Evolutionary conservation across 2,113 vertebrate genomes (phyloP).

Genomic region (Nothocercus julius): DNA sequence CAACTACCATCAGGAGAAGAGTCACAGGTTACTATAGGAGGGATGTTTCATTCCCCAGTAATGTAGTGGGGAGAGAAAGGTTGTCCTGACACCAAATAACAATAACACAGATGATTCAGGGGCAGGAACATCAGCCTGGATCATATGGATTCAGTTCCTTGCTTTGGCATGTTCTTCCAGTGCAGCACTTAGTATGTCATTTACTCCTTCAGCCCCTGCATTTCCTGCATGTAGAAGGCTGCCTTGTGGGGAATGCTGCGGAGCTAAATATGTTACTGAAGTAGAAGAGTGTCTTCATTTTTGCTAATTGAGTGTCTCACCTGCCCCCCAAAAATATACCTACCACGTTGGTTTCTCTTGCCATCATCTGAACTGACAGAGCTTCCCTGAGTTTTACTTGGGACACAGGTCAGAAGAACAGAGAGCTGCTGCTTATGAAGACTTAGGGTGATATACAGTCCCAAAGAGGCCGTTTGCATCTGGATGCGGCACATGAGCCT

Average conservation of each 20-base stretch:
- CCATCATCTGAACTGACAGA: background rate
- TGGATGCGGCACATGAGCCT: background rate
- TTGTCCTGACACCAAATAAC: background rate
- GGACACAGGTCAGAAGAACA: background rate
- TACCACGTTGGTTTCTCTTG: background rate
- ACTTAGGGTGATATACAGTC: background rate
- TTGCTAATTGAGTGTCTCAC: background rate
- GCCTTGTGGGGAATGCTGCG: background rate
- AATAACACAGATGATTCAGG: background rate
- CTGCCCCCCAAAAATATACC: background rate
- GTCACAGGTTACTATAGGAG: background rate
- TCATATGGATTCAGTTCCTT: background rate
- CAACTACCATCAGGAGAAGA: background rate
- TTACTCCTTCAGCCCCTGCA: background rate
- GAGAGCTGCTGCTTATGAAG: background rate
- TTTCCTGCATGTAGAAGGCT: accelerated
- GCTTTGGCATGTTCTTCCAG: background rate
- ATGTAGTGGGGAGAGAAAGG: background rate
- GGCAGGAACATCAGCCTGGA: background rate
- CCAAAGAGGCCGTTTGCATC: background rate
- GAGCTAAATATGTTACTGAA: background rate
- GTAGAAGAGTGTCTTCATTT: background rate
- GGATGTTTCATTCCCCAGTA: background rate
- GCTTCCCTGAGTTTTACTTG: background rate
- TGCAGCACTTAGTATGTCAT: background rate